phyloP scores from a whole-genome alignment of 2,797 vertebrate genomes.

The Myotis findleyi region DNA sequence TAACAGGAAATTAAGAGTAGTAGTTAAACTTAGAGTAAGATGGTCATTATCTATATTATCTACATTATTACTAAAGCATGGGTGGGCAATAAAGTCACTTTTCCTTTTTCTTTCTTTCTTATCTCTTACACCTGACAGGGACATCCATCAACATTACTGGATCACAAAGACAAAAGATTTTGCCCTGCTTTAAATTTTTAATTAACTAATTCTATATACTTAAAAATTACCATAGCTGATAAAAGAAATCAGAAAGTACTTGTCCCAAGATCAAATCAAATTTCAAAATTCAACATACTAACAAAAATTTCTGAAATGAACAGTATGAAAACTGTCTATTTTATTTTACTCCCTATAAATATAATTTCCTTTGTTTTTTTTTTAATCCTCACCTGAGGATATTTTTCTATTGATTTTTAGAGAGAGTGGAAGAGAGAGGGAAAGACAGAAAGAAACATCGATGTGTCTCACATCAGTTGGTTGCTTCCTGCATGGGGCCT shows the following conservation, averaged over 20 bases:
- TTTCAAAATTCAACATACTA: conserved; percentile 63
- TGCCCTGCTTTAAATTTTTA: conserved; percentile 38
- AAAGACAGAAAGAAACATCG: no score
- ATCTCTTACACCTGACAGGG: neutral
- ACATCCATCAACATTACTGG: neutral
- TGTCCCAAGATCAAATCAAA: neutral
- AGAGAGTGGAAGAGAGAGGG: no score
- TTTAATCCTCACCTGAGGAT: no score
- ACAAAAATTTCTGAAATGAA: conserved; percentile 60
- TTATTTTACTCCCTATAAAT: conserved; percentile 33
- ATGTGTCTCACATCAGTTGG: no score
- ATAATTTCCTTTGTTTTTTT: neutral
- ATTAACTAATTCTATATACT: conserved; percentile 42
- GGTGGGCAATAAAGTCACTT: neutral
- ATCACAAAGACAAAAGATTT: conserved; percentile 30
- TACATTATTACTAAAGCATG: conserved; percentile 48
- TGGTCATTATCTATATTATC: conserved; percentile 12
- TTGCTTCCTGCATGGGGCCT: no score
- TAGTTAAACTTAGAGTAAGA: conserved; percentile 37
- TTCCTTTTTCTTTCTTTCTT: neutral
- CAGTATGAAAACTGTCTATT: neutral
- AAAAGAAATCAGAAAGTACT: conserved; percentile 24
- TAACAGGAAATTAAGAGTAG: conserved; percentile 44
- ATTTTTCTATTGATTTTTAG: no score
- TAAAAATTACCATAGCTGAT: conserved; percentile 29